Conservation (phyloP, 1,140 invertebrate species). For the Galendromus occidentalis region DNA sequence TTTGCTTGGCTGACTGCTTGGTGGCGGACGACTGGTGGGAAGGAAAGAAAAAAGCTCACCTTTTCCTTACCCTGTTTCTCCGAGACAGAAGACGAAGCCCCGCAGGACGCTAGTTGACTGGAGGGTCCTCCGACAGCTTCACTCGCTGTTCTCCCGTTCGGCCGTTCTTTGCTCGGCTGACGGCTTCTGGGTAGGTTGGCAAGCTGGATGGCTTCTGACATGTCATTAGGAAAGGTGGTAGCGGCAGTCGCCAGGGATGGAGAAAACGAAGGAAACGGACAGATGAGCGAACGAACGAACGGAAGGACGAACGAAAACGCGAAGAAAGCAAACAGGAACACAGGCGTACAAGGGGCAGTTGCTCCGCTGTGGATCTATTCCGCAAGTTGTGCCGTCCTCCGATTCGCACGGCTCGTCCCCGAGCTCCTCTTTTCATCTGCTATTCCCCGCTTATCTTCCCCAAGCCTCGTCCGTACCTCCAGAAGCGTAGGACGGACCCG, state of each 20-base stretch:
- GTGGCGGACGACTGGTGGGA: too few species aligned
- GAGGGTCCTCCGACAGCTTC: not conserved
- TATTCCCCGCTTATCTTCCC: too few species aligned
- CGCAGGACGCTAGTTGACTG: not conserved
- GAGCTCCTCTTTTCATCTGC: too few species aligned
- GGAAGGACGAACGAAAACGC: not conserved
- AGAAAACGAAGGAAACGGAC: not conserved
- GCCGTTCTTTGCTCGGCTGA: not conserved
- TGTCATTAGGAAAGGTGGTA: slow-evolving; percentile 5
- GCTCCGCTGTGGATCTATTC: too few species aligned
- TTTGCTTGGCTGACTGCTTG: too few species aligned
- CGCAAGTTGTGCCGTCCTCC: too few species aligned
- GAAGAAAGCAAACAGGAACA: not conserved
- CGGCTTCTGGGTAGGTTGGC: not conserved
- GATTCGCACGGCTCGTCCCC: too few species aligned
- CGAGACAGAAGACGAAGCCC: not conserved
- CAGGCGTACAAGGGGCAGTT: not conserved
- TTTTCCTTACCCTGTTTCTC: not conserved
- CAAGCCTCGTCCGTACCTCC: too few species aligned
- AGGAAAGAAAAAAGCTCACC: slow-evolving; percentile 1
- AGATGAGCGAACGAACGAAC: not conserved
- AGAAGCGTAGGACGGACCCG: too few species aligned
- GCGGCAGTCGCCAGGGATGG: not conserved
- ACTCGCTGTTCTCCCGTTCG: not conserved
- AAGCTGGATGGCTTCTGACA: slow-evolving; percentile 1